These are phyloP conservation scores for Macropis europaea DNA, from an alignment of 2,888 invertebrate genomes.

Conservation along the genomic window DNA sequence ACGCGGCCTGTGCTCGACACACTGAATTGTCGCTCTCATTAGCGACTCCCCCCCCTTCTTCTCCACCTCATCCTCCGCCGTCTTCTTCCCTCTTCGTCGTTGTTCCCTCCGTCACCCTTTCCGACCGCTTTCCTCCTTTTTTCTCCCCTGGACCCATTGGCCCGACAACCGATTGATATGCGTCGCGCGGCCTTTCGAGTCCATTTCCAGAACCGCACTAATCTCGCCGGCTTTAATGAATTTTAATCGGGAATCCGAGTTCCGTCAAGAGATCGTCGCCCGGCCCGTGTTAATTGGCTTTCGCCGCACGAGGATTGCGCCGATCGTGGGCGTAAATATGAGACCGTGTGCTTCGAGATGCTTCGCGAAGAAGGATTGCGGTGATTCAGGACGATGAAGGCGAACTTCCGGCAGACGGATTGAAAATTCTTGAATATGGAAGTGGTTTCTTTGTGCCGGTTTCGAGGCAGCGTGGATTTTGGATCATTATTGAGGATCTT, in stretches of 20 bases:
- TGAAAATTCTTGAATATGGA: too few relatives aligned
- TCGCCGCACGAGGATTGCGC: background rate
- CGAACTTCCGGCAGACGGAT: too few relatives aligned
- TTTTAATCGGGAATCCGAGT: slow-evolving; percentile 67
- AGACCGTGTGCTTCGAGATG: too few relatives aligned
- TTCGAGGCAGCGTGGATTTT: too few relatives aligned
- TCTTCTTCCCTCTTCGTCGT: slow-evolving; percentile 32
- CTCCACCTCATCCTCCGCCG: slow-evolving; percentile 35
- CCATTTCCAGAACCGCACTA: slow-evolving; percentile 74
- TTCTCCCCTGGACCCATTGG: slow-evolving; percentile 40
- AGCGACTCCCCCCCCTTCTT: slow-evolving; percentile 67
- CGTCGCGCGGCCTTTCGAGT: slow-evolving; percentile 71
- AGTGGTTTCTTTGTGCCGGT: too few relatives aligned
- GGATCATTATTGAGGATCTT: too few relatives aligned
- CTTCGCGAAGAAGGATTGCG: too few relatives aligned
- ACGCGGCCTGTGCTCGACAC: slow-evolving; percentile 74
- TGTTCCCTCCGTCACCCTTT: slow-evolving; percentile 13
- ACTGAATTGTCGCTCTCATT: slow-evolving; percentile 78
- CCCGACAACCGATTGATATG: slow-evolving; percentile 74
- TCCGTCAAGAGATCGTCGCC: slow-evolving; percentile 54
- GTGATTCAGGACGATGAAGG: too few relatives aligned
- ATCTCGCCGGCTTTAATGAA: slow-evolving; percentile 73
- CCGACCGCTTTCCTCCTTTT: slow-evolving; percentile 8
- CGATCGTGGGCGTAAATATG: slow-evolving; percentile 42
- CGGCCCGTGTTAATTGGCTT: slow-evolving; percentile 36